Evolutionary conservation across 2,888 invertebrate genomes (phyloP).

Genomic region (Mesoligia furuncula): DNA sequence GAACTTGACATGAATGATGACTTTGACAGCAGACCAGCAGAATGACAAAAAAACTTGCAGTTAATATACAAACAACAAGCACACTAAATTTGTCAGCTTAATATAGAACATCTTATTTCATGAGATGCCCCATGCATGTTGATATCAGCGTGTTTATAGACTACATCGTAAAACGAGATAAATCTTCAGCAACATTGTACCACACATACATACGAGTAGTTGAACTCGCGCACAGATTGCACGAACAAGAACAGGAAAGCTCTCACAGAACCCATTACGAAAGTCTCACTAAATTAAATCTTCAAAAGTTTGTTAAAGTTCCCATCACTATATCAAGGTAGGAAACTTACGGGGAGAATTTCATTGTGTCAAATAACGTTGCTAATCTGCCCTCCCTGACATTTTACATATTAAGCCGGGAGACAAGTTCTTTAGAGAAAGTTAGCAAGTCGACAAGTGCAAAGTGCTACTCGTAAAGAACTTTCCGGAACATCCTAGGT

Average conservation of each 20-base stretch:
- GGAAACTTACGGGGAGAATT: constrained; percentile 70
- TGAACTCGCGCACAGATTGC: constrained; percentile 28
- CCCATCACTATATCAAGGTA: constrained; percentile 57
- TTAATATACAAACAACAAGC: not conserved
- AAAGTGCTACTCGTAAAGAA: constrained; percentile 64
- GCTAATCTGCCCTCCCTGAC: constrained; percentile 78
- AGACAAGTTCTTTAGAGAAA: constrained; percentile 70
- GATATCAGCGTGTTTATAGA: constrained; percentile 42
- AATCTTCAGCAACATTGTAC: constrained; percentile 34
- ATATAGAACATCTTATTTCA: not conserved
- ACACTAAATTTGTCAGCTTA: not conserved
- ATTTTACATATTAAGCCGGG: constrained; percentile 80
- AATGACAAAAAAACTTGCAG: not conserved
- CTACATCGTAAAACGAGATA: constrained; percentile 43
- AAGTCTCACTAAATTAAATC: constrained; percentile 54
- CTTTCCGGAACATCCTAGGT: constrained; percentile 60
- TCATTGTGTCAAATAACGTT: constrained; percentile 76
- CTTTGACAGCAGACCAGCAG: too few species aligned
- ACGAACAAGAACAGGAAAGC: constrained; percentile 28
- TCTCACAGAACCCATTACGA: constrained; percentile 46
- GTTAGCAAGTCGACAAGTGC: constrained; percentile 68
- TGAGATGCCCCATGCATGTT: not conserved
- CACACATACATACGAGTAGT: not conserved
- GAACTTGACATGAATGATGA: not conserved
- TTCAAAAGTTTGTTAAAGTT: constrained; percentile 59